These are phyloP conservation scores for Brachionus sp. DNA, from an alignment of 1,140 invertebrate species.

Conservation along the genomic window DNA sequence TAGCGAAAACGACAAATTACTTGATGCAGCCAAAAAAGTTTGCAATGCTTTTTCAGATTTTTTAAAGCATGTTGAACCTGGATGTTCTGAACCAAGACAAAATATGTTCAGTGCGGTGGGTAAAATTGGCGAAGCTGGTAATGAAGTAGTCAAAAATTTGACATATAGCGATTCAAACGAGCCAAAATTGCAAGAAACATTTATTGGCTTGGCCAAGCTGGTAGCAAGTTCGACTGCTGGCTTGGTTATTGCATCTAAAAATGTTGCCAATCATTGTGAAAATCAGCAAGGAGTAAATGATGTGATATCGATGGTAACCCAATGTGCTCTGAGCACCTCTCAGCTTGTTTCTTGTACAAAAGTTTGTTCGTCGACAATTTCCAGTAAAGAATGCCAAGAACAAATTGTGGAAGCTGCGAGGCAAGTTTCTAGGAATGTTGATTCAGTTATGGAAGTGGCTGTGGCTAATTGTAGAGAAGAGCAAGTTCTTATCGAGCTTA, in stretches of 20 bases:
- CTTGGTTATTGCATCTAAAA: slow-evolving; percentile 61
- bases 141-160: slow-evolving; percentile 67
- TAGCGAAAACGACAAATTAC: slow-evolving; percentile 73
- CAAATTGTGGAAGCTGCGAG: slow-evolving; percentile 86
- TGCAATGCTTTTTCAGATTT: slow-evolving; percentile 91
- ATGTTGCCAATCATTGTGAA: slow-evolving; percentile 71
- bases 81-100: slow-evolving; percentile 84
- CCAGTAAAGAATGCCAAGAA: slow-evolving; percentile 85
- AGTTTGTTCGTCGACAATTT: slow-evolving; percentile 71
- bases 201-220: slow-evolving; percentile 57
- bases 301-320: slow-evolving; percentile 88
- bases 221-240: slow-evolving; percentile 59
- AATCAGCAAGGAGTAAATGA: slow-evolving; percentile 68
- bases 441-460: slow-evolving; percentile 80
- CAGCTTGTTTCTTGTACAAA: slow-evolving; percentile 96
- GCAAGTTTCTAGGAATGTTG: slow-evolving; percentile 86
- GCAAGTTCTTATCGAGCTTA: neutral
- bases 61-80: slow-evolving; percentile 86
- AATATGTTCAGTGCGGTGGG: slow-evolving; percentile 87
- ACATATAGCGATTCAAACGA: slow-evolving; percentile 1
- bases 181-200: slow-evolving; percentile 51
- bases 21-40: slow-evolving; percentile 85
- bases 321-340: slow-evolving; percentile 92
- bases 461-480: slow-evolving; percentile 58
- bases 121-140: slow-evolving; percentile 88